A percentile compares a stretch with the other conserved stretches of the same genome.
Evolutionary conservation across 1,140 invertebrate species (phyloP).

Genomic region (Onthophagus taurus): DNA sequence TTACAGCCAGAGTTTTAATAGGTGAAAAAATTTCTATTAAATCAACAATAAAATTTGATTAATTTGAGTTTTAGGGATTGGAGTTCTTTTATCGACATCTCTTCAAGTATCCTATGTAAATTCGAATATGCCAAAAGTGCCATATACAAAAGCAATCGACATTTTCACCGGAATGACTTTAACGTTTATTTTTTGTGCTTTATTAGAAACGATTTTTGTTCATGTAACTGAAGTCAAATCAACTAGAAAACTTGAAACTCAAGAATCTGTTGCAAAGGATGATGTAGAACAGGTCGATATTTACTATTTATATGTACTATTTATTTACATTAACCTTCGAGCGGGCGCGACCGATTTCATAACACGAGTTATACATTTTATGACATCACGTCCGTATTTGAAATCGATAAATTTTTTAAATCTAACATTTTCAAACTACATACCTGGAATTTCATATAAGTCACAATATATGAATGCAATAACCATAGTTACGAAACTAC

Average conservation of each 20-base stretch:
- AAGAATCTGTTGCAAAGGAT: slow-evolving; percentile 1
- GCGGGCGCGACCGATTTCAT: not conserved
- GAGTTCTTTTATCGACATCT: slow-evolving; percentile 1
- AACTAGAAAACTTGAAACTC: not conserved
- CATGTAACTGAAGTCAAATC: not conserved
- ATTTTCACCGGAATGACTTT: slow-evolving; percentile 4
- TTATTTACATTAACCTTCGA: not conserved
- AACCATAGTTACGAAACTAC: no score
- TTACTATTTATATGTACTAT: not conserved
- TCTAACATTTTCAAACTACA: no score
- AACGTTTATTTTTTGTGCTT: slow-evolving; percentile 7
- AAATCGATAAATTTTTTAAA: no score
- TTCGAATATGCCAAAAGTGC: not conserved
- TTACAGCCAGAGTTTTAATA: slow-evolving; percentile 7
- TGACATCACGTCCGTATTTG: no score
- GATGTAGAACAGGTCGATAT: slow-evolving; percentile 11
- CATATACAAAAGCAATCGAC: slow-evolving; percentile 5
- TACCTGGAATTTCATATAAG: no score
- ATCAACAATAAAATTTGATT: not conserved
- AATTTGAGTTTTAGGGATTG: not conserved
- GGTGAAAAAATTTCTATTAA: not conserved
- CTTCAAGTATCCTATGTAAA: not conserved
- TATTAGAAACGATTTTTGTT: slow-evolving; percentile 4
- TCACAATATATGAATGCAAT: no score
- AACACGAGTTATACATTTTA: no score